A percentile compares a stretch with the other conserved stretches of the same genome.
These are phyloP conservation scores for Temnopleurus reevesii DNA, from an alignment of 53 echinoderm and acorn worm species.

Conservation along the genomic window DNA sequence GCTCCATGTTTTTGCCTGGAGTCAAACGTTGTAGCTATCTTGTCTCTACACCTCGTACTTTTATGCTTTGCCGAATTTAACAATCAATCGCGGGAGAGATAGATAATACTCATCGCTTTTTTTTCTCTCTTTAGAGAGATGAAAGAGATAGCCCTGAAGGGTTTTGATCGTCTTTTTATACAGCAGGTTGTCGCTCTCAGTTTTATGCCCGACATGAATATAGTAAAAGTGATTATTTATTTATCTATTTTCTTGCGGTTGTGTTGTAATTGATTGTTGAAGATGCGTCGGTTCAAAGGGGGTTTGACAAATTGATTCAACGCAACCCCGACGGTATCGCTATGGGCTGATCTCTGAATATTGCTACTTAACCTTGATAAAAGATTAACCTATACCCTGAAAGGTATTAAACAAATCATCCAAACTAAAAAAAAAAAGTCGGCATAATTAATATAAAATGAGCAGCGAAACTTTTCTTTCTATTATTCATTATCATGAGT, in stretches of 20 bases:
- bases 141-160: constrained; percentile 24
- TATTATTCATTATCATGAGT: no score
- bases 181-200: constrained; percentile 17
- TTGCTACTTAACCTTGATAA: constrained; percentile 32
- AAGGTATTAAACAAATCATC: not conserved
- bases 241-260: not conserved
- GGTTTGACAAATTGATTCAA: not conserved
- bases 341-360: not conserved
- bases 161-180: constrained; percentile 9
- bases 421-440: not conserved
- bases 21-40: constrained; percentile 34
- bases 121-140: not conserved
- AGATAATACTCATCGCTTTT: constrained; percentile 7
- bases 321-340: not conserved
- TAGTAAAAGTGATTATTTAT: constrained; percentile 27
- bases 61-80: constrained; percentile 47
- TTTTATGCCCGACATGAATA: not conserved
- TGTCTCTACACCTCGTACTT: constrained; percentile 7
- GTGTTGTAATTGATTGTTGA: constrained; percentile 44
- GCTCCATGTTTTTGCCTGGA: not conserved
- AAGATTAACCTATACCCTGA: not conserved
- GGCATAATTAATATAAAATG: no score
- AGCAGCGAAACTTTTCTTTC: no score
- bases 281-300: constrained; percentile 26
- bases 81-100: constrained; percentile 15